A percentile compares a stretch with the other conserved stretches of the same genome.
phyloP scores from a whole-genome alignment of 1,140 invertebrate species.

The Holcopasites calliopsidis region DNA sequence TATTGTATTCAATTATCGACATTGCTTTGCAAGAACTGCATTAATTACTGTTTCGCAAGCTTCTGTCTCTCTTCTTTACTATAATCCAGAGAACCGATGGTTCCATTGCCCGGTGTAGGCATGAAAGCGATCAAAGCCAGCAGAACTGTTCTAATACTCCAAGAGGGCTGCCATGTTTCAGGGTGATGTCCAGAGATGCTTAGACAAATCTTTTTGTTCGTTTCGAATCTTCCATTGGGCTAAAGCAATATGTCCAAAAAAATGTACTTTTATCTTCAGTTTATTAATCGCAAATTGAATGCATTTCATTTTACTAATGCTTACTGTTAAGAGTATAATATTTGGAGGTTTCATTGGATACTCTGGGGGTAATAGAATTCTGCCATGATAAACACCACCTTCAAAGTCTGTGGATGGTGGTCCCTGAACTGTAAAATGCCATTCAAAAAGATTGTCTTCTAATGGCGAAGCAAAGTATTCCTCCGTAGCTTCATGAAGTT shows the following conservation, averaged over 20 bases:
- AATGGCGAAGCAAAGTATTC: constrained; percentile 95
- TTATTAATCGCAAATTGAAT: not conserved
- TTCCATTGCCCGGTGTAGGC: constrained; percentile 92
- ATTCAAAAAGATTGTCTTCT: constrained; percentile 98
- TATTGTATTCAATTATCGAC: not conserved
- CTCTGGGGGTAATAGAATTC: constrained; percentile 93
- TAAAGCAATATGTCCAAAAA: constrained; percentile 72
- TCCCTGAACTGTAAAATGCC: constrained; percentile 97
- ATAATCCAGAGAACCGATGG: constrained; percentile 95
- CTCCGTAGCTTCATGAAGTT: constrained; percentile 91
- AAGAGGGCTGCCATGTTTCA: constrained; percentile 98
- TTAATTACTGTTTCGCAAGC: constrained; percentile 87
- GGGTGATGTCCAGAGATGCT: constrained; percentile 99
- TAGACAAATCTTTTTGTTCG: constrained; percentile 96
- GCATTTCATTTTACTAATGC: constrained; percentile 40
- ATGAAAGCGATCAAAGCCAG: constrained; percentile 97
- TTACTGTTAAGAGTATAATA: constrained; percentile 95
- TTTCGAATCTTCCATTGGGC: constrained; percentile 97
- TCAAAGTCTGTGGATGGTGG: constrained; percentile 93
- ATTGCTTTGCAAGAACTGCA: not conserved
- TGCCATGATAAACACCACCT: constrained; percentile 93
- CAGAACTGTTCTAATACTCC: constrained; percentile 96
- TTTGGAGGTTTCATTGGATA: constrained; percentile 99
- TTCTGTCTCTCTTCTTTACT: constrained; percentile 89
- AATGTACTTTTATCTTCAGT: not conserved